Conservation (phyloP, 2,797 vertebrate genomes). For the Pempheris klunzingeri region DNA sequence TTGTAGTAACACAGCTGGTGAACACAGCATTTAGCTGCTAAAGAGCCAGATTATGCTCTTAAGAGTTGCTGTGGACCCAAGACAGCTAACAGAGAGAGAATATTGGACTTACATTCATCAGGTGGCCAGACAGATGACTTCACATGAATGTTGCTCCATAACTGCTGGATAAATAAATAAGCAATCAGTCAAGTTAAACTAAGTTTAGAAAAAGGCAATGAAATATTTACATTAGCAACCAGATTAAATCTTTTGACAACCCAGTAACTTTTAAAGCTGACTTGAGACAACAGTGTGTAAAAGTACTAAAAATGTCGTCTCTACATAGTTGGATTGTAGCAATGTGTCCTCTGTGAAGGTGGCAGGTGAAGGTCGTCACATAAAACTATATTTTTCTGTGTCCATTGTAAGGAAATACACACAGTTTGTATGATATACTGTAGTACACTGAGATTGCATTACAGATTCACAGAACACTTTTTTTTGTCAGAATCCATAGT, state of each 20-base stretch:
- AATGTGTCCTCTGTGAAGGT: background rate
- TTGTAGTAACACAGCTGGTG: too few species aligned
- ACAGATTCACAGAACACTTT: background rate
- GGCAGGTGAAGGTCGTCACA: background rate
- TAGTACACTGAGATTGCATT: background rate
- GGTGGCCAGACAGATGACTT: background rate
- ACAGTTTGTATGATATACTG: background rate
- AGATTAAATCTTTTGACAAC: background rate
- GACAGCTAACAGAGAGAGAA: background rate
- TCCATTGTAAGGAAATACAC: background rate
- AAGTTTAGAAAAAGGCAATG: background rate
- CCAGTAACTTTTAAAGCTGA: background rate
- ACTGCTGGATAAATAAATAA: background rate
- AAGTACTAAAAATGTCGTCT: background rate
- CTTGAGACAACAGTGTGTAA: background rate
- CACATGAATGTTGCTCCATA: background rate
- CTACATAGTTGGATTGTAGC: background rate
- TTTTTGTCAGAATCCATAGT: conserved; percentile 17
- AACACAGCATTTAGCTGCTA: background rate
- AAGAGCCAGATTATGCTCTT: background rate
- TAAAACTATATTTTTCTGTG: background rate
- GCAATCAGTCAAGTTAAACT: too few species aligned
- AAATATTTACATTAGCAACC: background rate
- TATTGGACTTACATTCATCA: too few species aligned
- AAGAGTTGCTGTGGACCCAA: background rate